Evolutionary conservation across 2,888 invertebrate species (phyloP).

Genomic region (Caenorhabditis drosophilae): DNA sequence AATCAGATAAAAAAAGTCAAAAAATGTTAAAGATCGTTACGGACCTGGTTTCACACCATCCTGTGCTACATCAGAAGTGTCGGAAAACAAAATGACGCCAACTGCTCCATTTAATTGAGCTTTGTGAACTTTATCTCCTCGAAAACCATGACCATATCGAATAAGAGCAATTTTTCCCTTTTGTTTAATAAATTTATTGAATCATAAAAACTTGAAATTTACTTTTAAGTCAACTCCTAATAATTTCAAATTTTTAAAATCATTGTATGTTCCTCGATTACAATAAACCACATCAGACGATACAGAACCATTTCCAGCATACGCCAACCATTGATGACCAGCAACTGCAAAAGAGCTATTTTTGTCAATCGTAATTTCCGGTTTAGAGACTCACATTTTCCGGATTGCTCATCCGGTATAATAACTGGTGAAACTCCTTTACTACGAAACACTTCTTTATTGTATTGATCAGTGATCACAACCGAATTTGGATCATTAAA

Average conservation of each 20-base stretch:
- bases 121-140: constrained; percentile 70
- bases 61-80: constrained; percentile 65
- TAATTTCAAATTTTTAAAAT: constrained; percentile 59
- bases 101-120: constrained; percentile 62
- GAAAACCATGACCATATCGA: constrained; percentile 72
- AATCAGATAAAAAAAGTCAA: neutral
- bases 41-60: constrained; percentile 57
- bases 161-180: constrained; percentile 72
- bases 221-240: constrained; percentile 54
- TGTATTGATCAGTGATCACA: constrained; percentile 12
- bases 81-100: constrained; percentile 69
- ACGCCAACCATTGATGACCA: constrained; percentile 67
- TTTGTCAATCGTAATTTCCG: too few relatives aligned
- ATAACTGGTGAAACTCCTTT: constrained; percentile 59
- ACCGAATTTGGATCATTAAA: constrained; percentile 59
- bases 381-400: too few relatives aligned
- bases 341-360: constrained; percentile 40
- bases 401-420: constrained; percentile 62
- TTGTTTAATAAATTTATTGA: constrained; percentile 32
- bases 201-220: neutral
- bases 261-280: constrained; percentile 58
- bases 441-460: constrained; percentile 44
- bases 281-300: constrained; percentile 61
- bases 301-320: constrained; percentile 56
- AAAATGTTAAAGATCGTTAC: neutral